Conservation (phyloP, 1,140 invertebrate genomes). For the Metaphire vulgaris region DNA sequence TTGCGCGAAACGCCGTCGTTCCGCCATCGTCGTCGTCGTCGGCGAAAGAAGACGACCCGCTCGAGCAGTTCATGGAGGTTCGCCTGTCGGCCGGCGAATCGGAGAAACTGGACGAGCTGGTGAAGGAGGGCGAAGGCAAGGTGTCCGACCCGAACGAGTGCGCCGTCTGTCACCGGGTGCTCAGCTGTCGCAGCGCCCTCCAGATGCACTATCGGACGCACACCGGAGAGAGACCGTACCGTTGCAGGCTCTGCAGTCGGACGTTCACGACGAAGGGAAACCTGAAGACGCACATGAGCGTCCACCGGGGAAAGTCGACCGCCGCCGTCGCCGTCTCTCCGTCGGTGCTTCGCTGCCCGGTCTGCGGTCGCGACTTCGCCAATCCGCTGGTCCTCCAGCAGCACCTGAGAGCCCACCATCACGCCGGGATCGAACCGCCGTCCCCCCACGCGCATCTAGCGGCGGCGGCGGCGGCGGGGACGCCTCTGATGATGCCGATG, state of each 20-base stretch:
- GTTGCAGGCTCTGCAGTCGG: slow-evolving; percentile 66
- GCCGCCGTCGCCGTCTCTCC: slow-evolving; percentile 58
- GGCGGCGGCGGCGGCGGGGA: neutral
- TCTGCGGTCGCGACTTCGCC: slow-evolving; percentile 95
- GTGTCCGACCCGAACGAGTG: slow-evolving; percentile 95
- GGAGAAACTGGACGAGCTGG: slow-evolving; percentile 54
- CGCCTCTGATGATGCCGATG: neutral
- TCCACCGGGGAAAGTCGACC: slow-evolving; percentile 64
- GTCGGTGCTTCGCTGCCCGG: slow-evolving; percentile 90
- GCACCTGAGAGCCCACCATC: slow-evolving; percentile 82
- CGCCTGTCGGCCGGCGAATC: slow-evolving; percentile 58
- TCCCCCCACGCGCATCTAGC: neutral
- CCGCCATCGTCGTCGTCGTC: slow-evolving; percentile 27
- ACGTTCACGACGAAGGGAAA: slow-evolving; percentile 97
- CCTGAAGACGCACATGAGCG: slow-evolving; percentile 96
- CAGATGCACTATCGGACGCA: slow-evolving; percentile 98
- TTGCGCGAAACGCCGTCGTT: slow-evolving; percentile 34
- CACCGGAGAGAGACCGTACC: slow-evolving; percentile 94
- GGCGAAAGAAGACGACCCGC: slow-evolving; percentile 63
- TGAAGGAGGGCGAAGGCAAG: slow-evolving; percentile 84
- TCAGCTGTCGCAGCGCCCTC: slow-evolving; percentile 90
- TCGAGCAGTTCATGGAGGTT: slow-evolving; percentile 73
- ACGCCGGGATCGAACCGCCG: slow-evolving; percentile 56
- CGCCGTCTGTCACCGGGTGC: slow-evolving; percentile 88
- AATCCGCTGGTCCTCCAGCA: slow-evolving; percentile 88